A percentile compares a stretch with the other conserved stretches of the same genome.
phyloP scores from a whole-genome alignment of 2,797 vertebrate genomes.

The Notolabrus celidotus region DNA sequence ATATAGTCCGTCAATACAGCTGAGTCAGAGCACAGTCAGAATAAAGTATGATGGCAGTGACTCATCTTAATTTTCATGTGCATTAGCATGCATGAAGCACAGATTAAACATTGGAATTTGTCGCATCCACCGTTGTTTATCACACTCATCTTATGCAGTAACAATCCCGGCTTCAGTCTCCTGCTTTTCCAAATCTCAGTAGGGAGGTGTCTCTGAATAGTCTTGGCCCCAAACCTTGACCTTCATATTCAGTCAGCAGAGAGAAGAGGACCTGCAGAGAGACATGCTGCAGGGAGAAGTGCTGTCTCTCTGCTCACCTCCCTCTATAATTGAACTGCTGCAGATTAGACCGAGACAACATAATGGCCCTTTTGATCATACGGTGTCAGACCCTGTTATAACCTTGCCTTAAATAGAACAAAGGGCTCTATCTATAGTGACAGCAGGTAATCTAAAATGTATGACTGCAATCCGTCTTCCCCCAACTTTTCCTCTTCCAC shows the following conservation, averaged over 20 bases:
- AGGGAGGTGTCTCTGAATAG: slow-evolving; percentile 25
- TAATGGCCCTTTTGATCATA: slow-evolving; percentile 36
- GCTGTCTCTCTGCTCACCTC: slow-evolving; percentile 11
- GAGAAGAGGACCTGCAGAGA: slow-evolving; percentile 25
- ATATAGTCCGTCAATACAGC: slow-evolving; percentile 33
- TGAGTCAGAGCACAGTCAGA: slow-evolving; percentile 57
- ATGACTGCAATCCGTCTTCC: slow-evolving; percentile 1
- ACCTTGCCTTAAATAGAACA: slow-evolving; percentile 60
- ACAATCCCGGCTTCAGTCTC: background rate
- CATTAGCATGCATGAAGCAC: background rate
- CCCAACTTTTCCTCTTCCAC: background rate
- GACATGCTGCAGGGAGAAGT: slow-evolving; percentile 11
- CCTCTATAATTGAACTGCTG: slow-evolving; percentile 33
- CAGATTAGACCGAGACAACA: background rate
- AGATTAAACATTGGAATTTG: background rate
- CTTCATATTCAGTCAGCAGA: slow-evolving; percentile 35
- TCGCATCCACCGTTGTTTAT: background rate
- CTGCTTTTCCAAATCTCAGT: slow-evolving; percentile 9
- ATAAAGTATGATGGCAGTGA: slow-evolving; percentile 33
- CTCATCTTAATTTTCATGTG: slow-evolving; percentile 23
- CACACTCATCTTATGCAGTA: background rate
- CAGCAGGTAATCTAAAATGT: slow-evolving; percentile 20
- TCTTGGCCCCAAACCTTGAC: slow-evolving; percentile 40
- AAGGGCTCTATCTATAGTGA: slow-evolving; percentile 36
- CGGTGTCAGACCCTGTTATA: slow-evolving; percentile 40